Evolutionary conservation across 2,888 invertebrate genomes (phyloP).

Genomic region (Mycalesis mineus): DNA sequence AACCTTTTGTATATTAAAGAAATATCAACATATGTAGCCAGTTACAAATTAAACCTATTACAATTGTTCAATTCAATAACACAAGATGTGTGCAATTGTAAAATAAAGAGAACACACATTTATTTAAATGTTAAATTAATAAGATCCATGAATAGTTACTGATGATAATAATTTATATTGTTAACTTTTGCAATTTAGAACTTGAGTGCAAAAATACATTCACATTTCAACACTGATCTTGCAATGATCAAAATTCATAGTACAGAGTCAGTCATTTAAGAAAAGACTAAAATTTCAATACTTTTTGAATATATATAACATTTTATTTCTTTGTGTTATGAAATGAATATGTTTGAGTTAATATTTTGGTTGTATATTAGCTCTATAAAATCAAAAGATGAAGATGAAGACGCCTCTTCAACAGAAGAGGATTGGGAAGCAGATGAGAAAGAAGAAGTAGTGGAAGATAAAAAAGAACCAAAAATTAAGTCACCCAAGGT

Average conservation of each 20-base stretch:
- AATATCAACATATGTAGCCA: not conserved
- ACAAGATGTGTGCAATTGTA: not conserved
- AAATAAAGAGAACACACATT: not conserved
- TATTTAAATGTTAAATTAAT: not conserved
- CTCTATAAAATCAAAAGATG: conserved; percentile 69
- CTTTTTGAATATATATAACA: too few relatives aligned
- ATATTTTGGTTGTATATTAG: conserved; percentile 36
- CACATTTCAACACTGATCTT: too few relatives aligned
- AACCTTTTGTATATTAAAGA: not conserved
- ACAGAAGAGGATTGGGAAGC: conserved; percentile 74
- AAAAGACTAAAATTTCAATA: too few relatives aligned
- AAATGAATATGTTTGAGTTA: not conserved
- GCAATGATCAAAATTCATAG: too few relatives aligned
- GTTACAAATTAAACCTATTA: not conserved
- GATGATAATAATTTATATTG: not conserved
- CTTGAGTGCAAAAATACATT: not conserved
- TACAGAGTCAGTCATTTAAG: too few relatives aligned
- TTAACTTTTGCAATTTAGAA: not conserved
- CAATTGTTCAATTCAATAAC: not conserved
- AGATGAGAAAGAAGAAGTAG: conserved; percentile 64
- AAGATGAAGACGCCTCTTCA: conserved; percentile 57
- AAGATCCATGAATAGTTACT: not conserved
- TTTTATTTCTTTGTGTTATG: too few relatives aligned
- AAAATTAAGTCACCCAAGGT: conserved; percentile 68
- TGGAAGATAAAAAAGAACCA: conserved; percentile 63